Evolutionary conservation across 2,888 invertebrate species (phyloP), one percentile per base, ranked within the genome.

Genomic region (Dusona sp.): DNA sequence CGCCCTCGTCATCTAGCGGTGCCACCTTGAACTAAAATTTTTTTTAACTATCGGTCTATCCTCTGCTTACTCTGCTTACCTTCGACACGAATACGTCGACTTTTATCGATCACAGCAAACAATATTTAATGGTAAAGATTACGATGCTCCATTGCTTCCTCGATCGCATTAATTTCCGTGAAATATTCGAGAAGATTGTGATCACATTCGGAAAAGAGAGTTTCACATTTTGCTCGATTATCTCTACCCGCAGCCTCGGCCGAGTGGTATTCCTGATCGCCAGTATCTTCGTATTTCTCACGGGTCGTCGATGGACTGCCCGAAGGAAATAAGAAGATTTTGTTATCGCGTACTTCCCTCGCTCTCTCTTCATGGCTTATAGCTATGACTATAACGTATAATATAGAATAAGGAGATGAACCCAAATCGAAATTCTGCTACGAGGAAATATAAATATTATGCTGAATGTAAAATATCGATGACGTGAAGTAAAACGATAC

Each of bases 181-280:
- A 94, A 92, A 89, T 93, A 93, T 81, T 92, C 92, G 81, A 94
- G 89, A 70, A 90, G 86, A 87, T 91, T 90, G 70, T 83, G 88
- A 54, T 87, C 33, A 86, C 94, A 94, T 85, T 93, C 94, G 45
- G 91, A 81, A 85, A 92, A 92, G 73, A 90, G 85, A 80, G 78
- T 85, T 85, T 86, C 86, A 83, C 93, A 93, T 33, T 88, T 88
- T 29, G 84, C 88, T 11, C 86, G 83, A 87, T 88, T 88, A 80
- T 84, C 89, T 83, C 85, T 86, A 33, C 93, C 93, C 48, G 91
- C 88, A 45, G 87, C 87, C 88, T 94, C 94, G 51, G 94, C 94
- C 9, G 91, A 91, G 48, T 85, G 90, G 88, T 94, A 94, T 83
- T 93, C 92, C 79, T 92, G 92, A 89, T 93, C 92, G 73, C 86